Evolutionary conservation across 2,888 invertebrate genomes (phyloP).

Genomic region (Apantesis nais): DNA sequence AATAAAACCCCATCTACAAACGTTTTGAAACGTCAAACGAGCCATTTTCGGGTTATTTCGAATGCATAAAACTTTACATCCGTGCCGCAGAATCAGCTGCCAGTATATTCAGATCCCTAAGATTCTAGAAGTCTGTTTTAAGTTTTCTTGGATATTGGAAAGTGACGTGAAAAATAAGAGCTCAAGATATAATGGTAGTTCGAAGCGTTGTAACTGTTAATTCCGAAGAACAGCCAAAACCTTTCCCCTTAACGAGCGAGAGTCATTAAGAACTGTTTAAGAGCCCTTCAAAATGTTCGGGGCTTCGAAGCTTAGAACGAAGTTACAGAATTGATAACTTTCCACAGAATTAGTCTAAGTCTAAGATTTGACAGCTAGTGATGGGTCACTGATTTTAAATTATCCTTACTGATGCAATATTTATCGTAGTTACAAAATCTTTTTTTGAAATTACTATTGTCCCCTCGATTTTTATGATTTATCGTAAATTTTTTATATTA

Average conservation of each 20-base stretch:
- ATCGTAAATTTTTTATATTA: too few species aligned
- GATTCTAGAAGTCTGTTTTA: constrained; percentile 22
- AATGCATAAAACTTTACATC: constrained; percentile 80
- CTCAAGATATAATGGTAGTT: constrained; percentile 51
- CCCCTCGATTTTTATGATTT: background rate
- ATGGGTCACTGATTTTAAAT: constrained; percentile 4
- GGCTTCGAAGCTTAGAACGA: constrained; percentile 47
- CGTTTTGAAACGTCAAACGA: constrained; percentile 70
- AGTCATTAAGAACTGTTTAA: constrained; percentile 77
- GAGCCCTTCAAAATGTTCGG: constrained; percentile 56
- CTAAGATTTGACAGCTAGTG: constrained; percentile 22
- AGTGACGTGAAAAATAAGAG: constrained; percentile 33
- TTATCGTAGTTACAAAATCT: background rate
- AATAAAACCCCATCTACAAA: constrained; percentile 58
- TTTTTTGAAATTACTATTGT: background rate
- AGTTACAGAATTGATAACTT: constrained; percentile 61
- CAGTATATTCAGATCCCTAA: constrained; percentile 51
- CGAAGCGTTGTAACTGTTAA: constrained; percentile 71
- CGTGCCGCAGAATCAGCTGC: constrained; percentile 59
- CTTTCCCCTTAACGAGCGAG: constrained; percentile 76
- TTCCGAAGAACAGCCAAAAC: constrained; percentile 78
- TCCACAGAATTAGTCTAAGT: constrained; percentile 32
- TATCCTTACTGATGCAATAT: background rate
- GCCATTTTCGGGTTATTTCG: constrained; percentile 77
- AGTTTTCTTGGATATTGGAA: constrained; percentile 22